Conservation (phyloP, 1,140 invertebrate genomes). For the Camponotus pennsylvanicus region DNA sequence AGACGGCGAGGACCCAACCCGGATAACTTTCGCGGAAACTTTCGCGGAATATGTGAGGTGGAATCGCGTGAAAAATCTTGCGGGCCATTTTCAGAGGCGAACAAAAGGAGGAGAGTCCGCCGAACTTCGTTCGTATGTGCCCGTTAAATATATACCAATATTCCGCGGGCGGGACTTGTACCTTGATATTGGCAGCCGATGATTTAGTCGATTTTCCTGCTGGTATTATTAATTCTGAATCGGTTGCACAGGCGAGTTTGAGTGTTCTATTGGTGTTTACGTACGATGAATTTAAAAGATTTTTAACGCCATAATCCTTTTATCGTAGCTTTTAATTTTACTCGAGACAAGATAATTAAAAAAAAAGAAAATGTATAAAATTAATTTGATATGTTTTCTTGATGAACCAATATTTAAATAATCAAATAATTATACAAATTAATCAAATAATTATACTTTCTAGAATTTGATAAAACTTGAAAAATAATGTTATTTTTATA, state of each 20-base stretch:
- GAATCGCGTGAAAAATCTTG: constrained; percentile 75
- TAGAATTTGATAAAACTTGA: neutral
- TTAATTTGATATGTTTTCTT: neutral
- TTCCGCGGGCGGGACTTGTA: constrained; percentile 62
- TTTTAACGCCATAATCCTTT: constrained; percentile 22
- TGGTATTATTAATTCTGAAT: constrained; percentile 55
- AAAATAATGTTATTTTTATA: neutral
- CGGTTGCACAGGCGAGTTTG: constrained; percentile 32
- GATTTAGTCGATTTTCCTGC: constrained; percentile 69
- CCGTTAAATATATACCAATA: constrained; percentile 71
- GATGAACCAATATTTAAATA: neutral
- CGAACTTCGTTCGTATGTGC: constrained; percentile 41
- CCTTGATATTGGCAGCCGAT: constrained; percentile 73
- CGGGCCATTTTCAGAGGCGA: constrained; percentile 69
- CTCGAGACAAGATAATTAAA: neutral
- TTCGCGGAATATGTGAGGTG: constrained; percentile 73
- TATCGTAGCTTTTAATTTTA: neutral
- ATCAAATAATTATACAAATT: neutral
- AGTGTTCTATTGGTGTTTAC: constrained; percentile 46
- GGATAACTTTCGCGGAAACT: constrained; percentile 72
- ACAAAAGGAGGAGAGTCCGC: constrained; percentile 58
- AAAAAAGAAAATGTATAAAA: neutral
- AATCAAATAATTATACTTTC: neutral
- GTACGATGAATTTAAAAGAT: constrained; percentile 41
- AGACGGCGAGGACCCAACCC: constrained; percentile 56